phyloP scores from a whole-genome alignment of 2,888 invertebrate species.

The Sarcophaga rosellei region DNA sequence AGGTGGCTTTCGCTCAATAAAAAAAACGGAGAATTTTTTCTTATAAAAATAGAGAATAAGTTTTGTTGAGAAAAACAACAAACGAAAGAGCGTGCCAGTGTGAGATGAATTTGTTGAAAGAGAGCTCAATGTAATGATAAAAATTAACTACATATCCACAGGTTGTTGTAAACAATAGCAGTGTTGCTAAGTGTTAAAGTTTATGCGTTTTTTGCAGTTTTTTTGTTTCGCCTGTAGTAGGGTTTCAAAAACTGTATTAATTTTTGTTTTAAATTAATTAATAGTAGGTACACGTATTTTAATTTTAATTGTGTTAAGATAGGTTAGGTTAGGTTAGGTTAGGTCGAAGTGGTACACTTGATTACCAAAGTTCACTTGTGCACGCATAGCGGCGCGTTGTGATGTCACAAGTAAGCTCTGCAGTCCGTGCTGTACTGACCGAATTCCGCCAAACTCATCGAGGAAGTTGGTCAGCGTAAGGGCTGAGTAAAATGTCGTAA shows the following conservation, averaged over 20 bases:
- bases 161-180: conserved; percentile 43
- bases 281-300: no score
- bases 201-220: neutral
- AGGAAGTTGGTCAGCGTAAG: no score
- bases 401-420: no score
- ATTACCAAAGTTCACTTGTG: no score
- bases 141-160: conserved; percentile 50
- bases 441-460: no score
- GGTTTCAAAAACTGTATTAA: neutral
- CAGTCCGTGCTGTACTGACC: no score
- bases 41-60: conserved; percentile 15
- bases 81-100: conserved; percentile 20
- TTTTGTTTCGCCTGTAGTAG: neutral
- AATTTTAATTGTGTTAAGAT: no score
- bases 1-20: conserved; percentile 45
- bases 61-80: neutral
- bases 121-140: conserved; percentile 19
- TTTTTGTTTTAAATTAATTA: neutral
- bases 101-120: conserved; percentile 17
- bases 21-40: conserved; percentile 29
- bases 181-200: conserved; percentile 18
- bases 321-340: no score
- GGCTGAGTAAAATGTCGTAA: no score
- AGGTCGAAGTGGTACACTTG: no score
- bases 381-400: no score